Evolutionary conservation across 2,888 invertebrate genomes (phyloP).

Genomic region (Lycocerus yunnanus): DNA sequence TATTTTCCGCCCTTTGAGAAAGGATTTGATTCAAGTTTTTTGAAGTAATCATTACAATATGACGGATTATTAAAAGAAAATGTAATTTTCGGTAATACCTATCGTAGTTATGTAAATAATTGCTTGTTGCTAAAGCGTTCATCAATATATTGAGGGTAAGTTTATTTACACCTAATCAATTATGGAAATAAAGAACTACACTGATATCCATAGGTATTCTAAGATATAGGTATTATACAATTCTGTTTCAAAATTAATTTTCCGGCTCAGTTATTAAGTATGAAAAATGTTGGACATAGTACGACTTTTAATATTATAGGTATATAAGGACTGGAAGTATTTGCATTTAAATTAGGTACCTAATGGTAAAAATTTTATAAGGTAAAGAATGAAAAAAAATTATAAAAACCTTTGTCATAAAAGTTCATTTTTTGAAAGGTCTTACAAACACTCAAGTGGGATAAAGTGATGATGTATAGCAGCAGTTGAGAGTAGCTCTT

Average conservation of each 20-base stretch:
- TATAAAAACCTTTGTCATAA: constrained; percentile 25
- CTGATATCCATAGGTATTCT: background rate
- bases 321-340: background rate
- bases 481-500: constrained; percentile 42
- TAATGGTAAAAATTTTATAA: background rate
- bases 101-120: background rate
- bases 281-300: background rate
- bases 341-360: background rate
- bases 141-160: background rate
- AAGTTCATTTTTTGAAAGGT: constrained; percentile 38
- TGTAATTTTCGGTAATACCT: background rate
- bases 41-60: background rate
- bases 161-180: background rate
- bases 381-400: background rate
- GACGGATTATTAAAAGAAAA: background rate
- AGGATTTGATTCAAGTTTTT: constrained; percentile 26
- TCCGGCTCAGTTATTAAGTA: background rate
- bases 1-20: constrained; percentile 36
- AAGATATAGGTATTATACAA: background rate
- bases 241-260: background rate
- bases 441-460: constrained; percentile 42
- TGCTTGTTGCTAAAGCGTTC: background rate
- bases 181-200: background rate
- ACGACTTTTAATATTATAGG: background rate
- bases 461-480: constrained; percentile 44